A percentile compares a stretch with the other conserved stretches of the same genome.
Conservation (phyloP, 2,888 invertebrate genomes). For the Thymelicus acteon region DNA sequence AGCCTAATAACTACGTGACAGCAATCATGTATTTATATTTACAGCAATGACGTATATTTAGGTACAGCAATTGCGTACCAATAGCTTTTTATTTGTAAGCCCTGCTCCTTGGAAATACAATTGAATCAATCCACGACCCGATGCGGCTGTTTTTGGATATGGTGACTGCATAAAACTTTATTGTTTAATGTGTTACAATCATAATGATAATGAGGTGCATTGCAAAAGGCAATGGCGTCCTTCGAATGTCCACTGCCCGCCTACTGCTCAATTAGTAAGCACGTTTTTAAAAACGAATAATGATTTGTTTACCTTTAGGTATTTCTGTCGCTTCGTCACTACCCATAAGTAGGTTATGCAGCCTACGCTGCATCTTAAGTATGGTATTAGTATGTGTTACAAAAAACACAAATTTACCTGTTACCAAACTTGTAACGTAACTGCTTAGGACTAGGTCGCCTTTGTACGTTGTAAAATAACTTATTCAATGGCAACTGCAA, state of each 20-base stretch:
- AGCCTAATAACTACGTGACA: no score
- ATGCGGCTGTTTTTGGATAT: slow-evolving; percentile 14
- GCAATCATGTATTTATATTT: no score
- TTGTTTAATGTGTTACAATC: slow-evolving; percentile 28
- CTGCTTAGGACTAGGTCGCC: slow-evolving; percentile 17
- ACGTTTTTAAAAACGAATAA: slow-evolving; percentile 52
- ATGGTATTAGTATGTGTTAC: slow-evolving; percentile 54
- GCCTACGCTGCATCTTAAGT: slow-evolving; percentile 59
- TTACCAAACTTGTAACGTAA: slow-evolving; percentile 36
- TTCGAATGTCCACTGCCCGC: slow-evolving; percentile 55
- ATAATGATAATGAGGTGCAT: slow-evolving; percentile 43
- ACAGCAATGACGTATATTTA: no score
- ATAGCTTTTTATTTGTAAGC: slow-evolving; percentile 1
- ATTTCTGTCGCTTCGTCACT: slow-evolving; percentile 53
- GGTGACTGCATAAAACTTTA: slow-evolving; percentile 30
- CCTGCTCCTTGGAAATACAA: neutral
- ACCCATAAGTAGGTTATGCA: slow-evolving; percentile 52
- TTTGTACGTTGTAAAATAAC: neutral
- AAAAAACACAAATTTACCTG: slow-evolving; percentile 49
- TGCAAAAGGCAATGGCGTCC: slow-evolving; percentile 50
- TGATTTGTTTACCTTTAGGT: slow-evolving; percentile 59
- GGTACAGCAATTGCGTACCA: no score
- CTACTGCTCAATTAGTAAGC: slow-evolving; percentile 55
- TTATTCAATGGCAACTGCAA: neutral
- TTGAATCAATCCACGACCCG: neutral